These are phyloP conservation scores for Nanger granti DNA, from an alignment of 2,113 vertebrate species.

Conservation along the genomic window DNA sequence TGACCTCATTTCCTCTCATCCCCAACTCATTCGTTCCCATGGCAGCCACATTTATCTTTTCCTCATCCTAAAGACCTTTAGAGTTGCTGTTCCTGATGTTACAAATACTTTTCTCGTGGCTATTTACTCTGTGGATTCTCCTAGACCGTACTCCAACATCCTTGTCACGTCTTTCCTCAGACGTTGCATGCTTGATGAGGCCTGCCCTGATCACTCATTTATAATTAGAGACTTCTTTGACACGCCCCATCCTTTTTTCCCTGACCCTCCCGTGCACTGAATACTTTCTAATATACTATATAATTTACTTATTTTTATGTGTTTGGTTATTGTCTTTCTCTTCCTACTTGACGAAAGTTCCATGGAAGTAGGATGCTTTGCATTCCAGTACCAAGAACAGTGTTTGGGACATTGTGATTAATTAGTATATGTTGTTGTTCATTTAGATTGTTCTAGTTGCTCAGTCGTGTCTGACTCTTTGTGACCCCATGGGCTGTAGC, in stretches of 20 bases:
- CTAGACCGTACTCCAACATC: not conserved
- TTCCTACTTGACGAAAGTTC: not conserved
- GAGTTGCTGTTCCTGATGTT: not conserved
- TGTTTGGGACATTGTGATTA: not conserved
- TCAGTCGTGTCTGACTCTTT: rapidly evolving
- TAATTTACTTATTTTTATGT: not conserved
- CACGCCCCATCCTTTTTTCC: not conserved
- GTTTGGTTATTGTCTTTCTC: not conserved
- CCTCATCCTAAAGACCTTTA: not conserved
- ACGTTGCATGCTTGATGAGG: not conserved
- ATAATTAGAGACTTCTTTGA: not conserved
- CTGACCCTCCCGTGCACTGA: not conserved
- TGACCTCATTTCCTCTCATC: not conserved
- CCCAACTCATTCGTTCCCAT: not conserved
- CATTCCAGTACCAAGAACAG: not conserved
- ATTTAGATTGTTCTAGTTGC: not conserved
- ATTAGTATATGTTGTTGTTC: not conserved
- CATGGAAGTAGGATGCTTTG: not conserved
- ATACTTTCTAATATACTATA: not conserved
- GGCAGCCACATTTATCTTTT: not conserved
- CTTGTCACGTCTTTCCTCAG: not conserved
- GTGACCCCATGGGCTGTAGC: not conserved
- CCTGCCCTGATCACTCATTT: not conserved
- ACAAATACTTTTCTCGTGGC: not conserved
- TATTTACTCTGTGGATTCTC: not conserved